Evolutionary conservation across 2,797 vertebrate species (phyloP), one percentile per base, ranked within the genome.

Genomic region (Choloepus didactylus): DNA sequence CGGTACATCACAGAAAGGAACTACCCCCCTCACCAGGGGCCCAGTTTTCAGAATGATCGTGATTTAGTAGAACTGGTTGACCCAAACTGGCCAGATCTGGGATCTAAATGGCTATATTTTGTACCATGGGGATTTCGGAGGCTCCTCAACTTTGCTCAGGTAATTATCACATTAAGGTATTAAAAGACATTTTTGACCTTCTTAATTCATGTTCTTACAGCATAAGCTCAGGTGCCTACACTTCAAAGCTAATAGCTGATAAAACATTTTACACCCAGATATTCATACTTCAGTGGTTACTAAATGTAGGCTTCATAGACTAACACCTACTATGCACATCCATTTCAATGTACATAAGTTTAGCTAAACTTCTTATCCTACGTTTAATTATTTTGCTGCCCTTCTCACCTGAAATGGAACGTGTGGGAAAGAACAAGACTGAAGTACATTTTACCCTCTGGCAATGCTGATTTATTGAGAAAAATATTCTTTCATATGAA

Each of bases 101-200:
- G 99, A 1, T 99, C 99, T 3, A 98, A 99, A 73, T 99, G 99
- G 99, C 98, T 99, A 51, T 99, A 99, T 93, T 98, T 99, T 0
- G 99, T 99, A 90, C 99, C 99, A 0, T 99, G 99, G 99, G 99
- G 99, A 31, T 99, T 99, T 96, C 98, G 99, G 79, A 98, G 99
- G 93, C 97, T 99, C 91, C 99, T 99, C 79, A 99, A 99, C 97
- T 99, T 99, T 93, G 98, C 99, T 86, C 99, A 99, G 99, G 99
- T 99, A 96, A 97, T 2, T 10, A 15, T 15, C 38, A 38, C 18
- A 23, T 66, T 54, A 51, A 80, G 23, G 60, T 60, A 51, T 23
- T 38, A 12, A 41, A n/a, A 23, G 70, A 56, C 46, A 49, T 64
- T 86, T 76, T 41, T 76, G 2, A 87, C 19, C 59, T 64, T 59